Conservation (phyloP, 2,888 invertebrate genomes). For the Dichetophora obliterata region DNA sequence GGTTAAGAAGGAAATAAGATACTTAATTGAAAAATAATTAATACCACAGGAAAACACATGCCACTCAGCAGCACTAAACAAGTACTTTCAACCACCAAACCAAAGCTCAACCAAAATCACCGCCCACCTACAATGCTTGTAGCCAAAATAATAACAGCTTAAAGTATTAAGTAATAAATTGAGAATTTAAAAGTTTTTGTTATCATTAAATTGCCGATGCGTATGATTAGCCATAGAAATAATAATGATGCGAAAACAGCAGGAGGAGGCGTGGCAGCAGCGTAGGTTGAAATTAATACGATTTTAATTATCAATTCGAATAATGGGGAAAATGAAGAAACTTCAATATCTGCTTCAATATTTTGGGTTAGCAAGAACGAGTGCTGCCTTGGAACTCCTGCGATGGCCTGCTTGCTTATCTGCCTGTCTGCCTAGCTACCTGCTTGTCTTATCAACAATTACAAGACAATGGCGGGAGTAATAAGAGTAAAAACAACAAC, state of each 20-base stretch:
- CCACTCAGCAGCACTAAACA: neutral
- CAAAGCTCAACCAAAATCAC: too few relatives aligned
- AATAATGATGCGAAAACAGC: neutral
- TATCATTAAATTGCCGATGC: slow-evolving; percentile 28
- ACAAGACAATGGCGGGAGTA: neutral
- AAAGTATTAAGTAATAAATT: slow-evolving; percentile 13
- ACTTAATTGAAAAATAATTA: slow-evolving; percentile 23
- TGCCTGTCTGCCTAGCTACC: too few relatives aligned
- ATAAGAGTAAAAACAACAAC: neutral
- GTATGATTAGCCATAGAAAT: neutral
- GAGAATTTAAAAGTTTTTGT: slow-evolving; percentile 22
- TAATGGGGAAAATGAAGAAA: slow-evolving; percentile 6
- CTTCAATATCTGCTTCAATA: neutral
- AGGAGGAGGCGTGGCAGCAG: neutral
- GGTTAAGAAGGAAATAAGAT: neutral
- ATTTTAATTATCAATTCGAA: slow-evolving; percentile 27
- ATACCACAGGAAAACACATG: neutral
- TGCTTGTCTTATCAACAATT: neutral
- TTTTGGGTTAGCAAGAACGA: neutral
- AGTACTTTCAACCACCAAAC: neutral
- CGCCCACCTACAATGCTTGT: neutral
- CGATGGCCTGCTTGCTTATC: too few relatives aligned
- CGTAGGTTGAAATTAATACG: slow-evolving; percentile 24
- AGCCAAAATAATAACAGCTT: neutral
- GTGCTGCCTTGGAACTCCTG: neutral